Evolutionary conservation across 2,888 invertebrate genomes (phyloP).

Genomic region (Parnassius glacialis): DNA sequence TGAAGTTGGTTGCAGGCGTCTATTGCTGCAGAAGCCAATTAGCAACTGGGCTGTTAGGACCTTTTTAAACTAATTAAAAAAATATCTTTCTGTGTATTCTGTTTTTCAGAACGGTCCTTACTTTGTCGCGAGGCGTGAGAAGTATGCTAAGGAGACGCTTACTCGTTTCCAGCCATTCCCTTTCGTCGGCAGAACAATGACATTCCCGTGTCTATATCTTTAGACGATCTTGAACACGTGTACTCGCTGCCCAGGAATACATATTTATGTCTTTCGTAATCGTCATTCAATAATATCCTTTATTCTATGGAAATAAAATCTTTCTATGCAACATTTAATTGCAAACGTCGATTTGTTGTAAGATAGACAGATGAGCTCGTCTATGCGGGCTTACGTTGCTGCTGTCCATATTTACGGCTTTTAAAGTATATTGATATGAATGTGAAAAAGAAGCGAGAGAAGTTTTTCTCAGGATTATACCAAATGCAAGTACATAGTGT

Average conservation of each 20-base stretch:
- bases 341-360: conserved; percentile 4
- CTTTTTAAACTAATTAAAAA: too few relatives aligned
- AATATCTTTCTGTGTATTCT: too few relatives aligned
- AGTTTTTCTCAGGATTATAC: too few relatives aligned
- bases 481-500: too few relatives aligned
- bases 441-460: too few relatives aligned
- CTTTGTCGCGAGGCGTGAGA: conserved; percentile 40
- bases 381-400: conserved; percentile 2
- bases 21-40: too few relatives aligned
- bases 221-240: conserved; percentile 41
- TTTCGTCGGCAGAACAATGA: conserved; percentile 47
- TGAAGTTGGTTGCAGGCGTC: too few relatives aligned
- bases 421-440: not conserved
- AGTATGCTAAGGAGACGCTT: conserved; percentile 39
- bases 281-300: conserved; percentile 13
- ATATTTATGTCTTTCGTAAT: conserved; percentile 3
- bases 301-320: conserved; percentile 8
- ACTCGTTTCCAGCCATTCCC: conserved; percentile 43
- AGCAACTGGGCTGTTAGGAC: too few relatives aligned
- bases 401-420: not conserved
- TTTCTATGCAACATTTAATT: not conserved
- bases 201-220: conserved; percentile 42
- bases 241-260: conserved; percentile 17
- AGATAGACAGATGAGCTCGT: conserved; percentile 2
- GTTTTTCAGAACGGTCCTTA: conserved; percentile 9